Percentiles rank a stretch among this genome's conserved stretches.
phyloP scores from a whole-genome alignment of 2,797 vertebrate species.

The Coreius guichenoti region DNA sequence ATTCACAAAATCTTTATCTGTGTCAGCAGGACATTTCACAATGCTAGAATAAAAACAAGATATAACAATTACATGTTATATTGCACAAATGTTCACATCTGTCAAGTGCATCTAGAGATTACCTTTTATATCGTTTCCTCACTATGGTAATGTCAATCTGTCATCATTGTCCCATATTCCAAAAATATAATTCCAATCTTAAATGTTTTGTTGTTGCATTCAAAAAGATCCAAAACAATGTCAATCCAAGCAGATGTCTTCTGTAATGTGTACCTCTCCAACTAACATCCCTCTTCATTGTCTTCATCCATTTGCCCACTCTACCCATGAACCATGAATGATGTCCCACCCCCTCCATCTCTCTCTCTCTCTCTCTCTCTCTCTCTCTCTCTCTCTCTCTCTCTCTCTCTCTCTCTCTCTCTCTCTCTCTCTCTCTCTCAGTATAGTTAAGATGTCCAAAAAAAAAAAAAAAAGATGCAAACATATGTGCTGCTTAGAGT shows the following conservation, averaged over 20 bases:
- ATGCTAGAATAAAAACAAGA: neutral
- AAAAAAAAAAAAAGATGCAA: neutral
- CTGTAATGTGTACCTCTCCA: conserved; percentile 48
- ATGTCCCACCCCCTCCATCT: conserved; percentile 46
- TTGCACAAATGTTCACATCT: neutral
- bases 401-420: neutral
- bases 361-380: conserved; percentile 16
- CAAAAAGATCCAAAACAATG: conserved; percentile 41
- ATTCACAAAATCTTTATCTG: conserved; percentile 29
- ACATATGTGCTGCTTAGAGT: neutral
- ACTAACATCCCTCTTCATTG: conserved; percentile 47
- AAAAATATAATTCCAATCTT: conserved; percentile 7
- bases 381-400: conserved; percentile 1
- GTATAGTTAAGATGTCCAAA: neutral
- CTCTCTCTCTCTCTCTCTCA: neutral
- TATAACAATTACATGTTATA: neutral
- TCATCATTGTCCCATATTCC: conserved; percentile 35
- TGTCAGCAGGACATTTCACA: conserved; percentile 21
- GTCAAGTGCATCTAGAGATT: neutral
- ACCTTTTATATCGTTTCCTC: conserved; percentile 43
- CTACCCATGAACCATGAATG: conserved; percentile 66
- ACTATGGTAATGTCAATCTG: conserved; percentile 17
- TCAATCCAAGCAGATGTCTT: conserved; percentile 39
- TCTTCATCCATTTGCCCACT: conserved; percentile 60
- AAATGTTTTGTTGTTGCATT: neutral